phyloP scores from a whole-genome alignment of 2,797 vertebrate species.

The Cossypha caffra region DNA sequence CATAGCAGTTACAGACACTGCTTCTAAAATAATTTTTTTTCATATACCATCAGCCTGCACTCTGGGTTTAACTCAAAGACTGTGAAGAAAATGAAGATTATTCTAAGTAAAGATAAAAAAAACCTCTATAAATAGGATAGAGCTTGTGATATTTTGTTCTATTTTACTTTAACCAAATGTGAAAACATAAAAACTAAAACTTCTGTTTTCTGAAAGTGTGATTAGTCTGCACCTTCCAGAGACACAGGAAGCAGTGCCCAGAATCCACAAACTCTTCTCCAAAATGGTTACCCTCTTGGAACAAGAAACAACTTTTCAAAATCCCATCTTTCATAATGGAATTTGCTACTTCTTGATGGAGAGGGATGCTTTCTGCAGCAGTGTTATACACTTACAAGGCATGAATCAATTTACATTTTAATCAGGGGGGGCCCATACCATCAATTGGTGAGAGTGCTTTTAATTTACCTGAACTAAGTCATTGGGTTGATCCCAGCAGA shows the following conservation, averaged over 20 bases:
- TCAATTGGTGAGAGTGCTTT: slow-evolving; percentile 17
- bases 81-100: neutral
- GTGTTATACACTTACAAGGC: neutral
- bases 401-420: slow-evolving; percentile 35
- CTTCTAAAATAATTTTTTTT: slow-evolving; percentile 1
- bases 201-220: neutral
- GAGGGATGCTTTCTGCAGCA: neutral
- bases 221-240: neutral
- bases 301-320: neutral
- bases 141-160: neutral
- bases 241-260: neutral
- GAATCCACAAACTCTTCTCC: neutral
- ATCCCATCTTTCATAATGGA: neutral
- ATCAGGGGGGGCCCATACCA: neutral
- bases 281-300: neutral
- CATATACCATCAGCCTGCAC: neutral
- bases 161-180: neutral
- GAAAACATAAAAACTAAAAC: neutral
- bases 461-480: slow-evolving; percentile 51
- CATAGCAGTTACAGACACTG: neutral
- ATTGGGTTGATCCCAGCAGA: neutral
- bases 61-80: neutral
- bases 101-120: neutral
- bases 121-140: neutral
- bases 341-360: neutral